Base-by-base conservation (phyloP, 1,140 invertebrate genomes). In the Zaprionus vittiger region DNA sequence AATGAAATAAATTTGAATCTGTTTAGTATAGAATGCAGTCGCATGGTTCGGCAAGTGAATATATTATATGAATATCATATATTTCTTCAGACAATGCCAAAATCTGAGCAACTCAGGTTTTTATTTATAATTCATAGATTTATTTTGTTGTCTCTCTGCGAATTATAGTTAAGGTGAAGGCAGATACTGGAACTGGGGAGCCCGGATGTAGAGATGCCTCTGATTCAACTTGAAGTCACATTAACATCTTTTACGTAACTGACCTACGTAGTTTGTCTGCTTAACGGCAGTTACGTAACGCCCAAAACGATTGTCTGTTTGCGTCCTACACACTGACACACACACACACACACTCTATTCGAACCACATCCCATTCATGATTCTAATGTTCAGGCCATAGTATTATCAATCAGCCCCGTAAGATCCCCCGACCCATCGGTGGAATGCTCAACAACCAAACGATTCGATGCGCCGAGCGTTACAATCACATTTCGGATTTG, bases 321-420 rank as follows among this genome's bases (percentile, higher is more conserved):
- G n/a, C 7, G 17, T 52, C 44, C 61, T 31, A 31, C 28, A 31
- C 28, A 7, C 28, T 31, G 28, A 17, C 44, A 20, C 17, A 49
- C 9, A 20, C 44, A 49, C 9, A 24, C 11, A 52, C 47, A 59
- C 60, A 61, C 60, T 61, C 49, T 31, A 67, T 60, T 49, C 17
- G 44, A 20, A 15, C 71, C 60, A 69, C 12, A 84, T 82, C 83
- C 69, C 83, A 86, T 86, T 86, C 84, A 86, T 89, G 80, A 89
- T 86, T 86, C 83, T 86, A 75, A 73, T 72, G 64, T 34, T 55
- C 77, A 44, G 64, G 28, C 67, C 60, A 20, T 26, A 24, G 15
- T 52, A 52, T 70, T 70, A 74, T 74, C 72, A 73, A 67, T 67
- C 44, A 26, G 57, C 1, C 17, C 52, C 72, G 37, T 31, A 31